Evolutionary conservation across 2,113 vertebrate species (phyloP), one percentile per base, ranked within the genome.

Genomic region (Callorhinus ursinus): DNA sequence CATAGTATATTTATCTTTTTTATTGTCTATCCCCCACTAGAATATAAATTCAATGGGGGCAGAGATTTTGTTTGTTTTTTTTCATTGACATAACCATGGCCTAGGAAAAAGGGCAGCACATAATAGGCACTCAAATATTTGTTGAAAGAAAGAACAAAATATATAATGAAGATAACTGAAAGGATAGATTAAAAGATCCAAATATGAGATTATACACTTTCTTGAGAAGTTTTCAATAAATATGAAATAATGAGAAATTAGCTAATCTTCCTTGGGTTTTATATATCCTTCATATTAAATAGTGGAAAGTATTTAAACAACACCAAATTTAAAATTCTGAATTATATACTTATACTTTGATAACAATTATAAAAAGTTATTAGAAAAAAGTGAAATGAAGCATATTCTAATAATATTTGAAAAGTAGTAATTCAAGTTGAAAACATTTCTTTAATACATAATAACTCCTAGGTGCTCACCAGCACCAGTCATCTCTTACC

Each of bases 211-310:
- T 53, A 83, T 51, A 42, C 2, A 83, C 14, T 91, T 94, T 95
- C 28, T 46, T 82, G 65, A 93, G 55, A 88, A 89, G 19, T 57
- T 96, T 88, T 95, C 10, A 89, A 74, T 82, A 93, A 59, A n/a
- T 53, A 93, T n/a, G 13, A 90, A 93, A 90, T 93, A 90, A 80
- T 85, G 24, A 97, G 18, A 88, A 92, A 71, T 21, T 3, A 88
- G 33, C 49, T 90, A 65, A 76, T 63, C 5, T 86, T 94, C 61
- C 22, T 72, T 26, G 24, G 10, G 4, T 61, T 42, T 1, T 42
- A 13, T 55, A 24, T 87, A 3, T 28, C 61, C 28, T 65, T 33
- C 63, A 88, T 82, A 95, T 51, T 95, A 81, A 80, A 63, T 24
- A 87, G 8, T 82, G 9, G 31, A 7, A 42, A 93, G 39, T 59